phyloP scores from a whole-genome alignment of 2,888 invertebrate genomes.

The Euclidia mi region DNA sequence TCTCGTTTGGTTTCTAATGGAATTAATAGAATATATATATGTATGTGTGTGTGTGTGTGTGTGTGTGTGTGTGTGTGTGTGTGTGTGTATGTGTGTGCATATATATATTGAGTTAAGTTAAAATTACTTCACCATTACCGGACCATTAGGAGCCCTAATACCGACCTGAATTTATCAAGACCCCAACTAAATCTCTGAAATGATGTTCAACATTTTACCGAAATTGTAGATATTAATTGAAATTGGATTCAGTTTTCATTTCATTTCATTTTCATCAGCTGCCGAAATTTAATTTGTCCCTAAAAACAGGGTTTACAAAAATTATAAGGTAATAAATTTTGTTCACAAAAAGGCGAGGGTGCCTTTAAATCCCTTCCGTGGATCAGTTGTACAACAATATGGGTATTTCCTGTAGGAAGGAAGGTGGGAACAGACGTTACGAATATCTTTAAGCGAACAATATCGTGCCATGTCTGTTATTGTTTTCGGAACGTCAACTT shows the following conservation, averaged over 20 bases:
- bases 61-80: too few species aligned
- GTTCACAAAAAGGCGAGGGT: too few species aligned
- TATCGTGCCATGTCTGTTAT: constrained; percentile 40
- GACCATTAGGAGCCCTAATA: constrained; percentile 32
- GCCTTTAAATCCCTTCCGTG: constrained; percentile 52
- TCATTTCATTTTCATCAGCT: too few species aligned
- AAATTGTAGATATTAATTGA: constrained; percentile 21
- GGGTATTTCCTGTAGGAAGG: constrained; percentile 62
- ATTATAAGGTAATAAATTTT: constrained; percentile 58
- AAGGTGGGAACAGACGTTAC: constrained; percentile 62
- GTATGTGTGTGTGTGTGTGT: too few species aligned
- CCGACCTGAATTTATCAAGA: constrained; percentile 39
- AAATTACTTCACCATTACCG: too few species aligned
- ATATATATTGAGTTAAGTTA: too few species aligned
- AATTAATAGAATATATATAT: too few species aligned
- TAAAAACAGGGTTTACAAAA: too few species aligned
- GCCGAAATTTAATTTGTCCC: too few species aligned
- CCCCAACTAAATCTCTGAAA: constrained; percentile 34
- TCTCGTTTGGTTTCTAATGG: too few species aligned
- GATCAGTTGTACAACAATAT: constrained; percentile 64
- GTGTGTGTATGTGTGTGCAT: too few species aligned
- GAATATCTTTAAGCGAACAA: constrained; percentile 60
- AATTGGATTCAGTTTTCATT: too few species aligned
- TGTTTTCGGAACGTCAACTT: constrained; percentile 42
- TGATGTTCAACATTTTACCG: constrained; percentile 33